Percentiles rank a stretch among this genome's conserved stretches.
phyloP scores from a whole-genome alignment of 2,113 vertebrate genomes.

The Butorides virescens region DNA sequence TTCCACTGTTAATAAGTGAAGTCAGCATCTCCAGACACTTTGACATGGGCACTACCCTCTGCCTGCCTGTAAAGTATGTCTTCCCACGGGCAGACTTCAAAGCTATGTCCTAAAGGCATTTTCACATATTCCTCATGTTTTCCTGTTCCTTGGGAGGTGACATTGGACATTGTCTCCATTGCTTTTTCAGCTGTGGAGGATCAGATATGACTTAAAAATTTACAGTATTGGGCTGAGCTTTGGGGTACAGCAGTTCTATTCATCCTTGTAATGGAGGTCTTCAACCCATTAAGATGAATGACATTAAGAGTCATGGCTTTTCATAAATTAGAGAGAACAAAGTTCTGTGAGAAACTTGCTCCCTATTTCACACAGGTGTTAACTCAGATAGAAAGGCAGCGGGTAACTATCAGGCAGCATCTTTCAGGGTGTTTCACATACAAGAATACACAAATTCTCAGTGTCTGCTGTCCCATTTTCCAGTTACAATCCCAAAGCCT shows the following conservation, averaged over 20 bases:
- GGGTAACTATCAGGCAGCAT: not conserved
- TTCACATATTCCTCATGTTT: not conserved
- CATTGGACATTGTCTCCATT: not conserved
- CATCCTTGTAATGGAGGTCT: not conserved
- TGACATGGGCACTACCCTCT: rapidly evolving
- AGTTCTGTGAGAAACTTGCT: not conserved
- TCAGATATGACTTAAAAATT: not conserved
- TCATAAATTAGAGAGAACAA: not conserved
- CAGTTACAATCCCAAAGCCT: not conserved
- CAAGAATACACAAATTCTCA: not conserved
- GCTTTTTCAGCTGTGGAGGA: not conserved
- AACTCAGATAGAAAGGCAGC: not conserved
- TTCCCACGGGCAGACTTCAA: not conserved
- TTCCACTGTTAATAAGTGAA: not conserved
- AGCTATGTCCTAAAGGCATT: not conserved
- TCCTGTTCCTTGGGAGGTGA: not conserved
- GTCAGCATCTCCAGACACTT: not conserved
- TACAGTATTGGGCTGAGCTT: not conserved
- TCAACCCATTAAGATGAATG: not conserved
- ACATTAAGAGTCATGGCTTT: not conserved
- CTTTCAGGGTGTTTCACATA: not conserved
- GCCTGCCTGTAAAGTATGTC: not conserved
- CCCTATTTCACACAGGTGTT: not conserved
- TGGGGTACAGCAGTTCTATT: not conserved
- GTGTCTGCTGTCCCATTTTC: not conserved